Conservation (phyloP, 2,888 invertebrate genomes). For the Brenthis ino region DNA sequence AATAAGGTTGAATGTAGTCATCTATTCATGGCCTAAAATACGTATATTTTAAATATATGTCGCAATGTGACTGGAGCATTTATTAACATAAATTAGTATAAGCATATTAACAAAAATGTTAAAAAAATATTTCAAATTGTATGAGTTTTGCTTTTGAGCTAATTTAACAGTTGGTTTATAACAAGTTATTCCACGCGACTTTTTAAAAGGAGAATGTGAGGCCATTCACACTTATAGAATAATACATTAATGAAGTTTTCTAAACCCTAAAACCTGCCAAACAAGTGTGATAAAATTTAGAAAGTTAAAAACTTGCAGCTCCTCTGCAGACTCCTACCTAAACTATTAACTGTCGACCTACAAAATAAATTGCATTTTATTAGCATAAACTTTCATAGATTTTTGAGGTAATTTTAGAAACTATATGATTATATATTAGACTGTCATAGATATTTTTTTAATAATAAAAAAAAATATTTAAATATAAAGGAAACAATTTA, state of each 20-base stretch:
- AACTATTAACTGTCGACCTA: constrained; percentile 69
- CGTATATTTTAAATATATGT: constrained; percentile 5
- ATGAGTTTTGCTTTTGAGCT: background rate
- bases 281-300: constrained; percentile 74
- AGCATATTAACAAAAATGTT: background rate
- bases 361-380: constrained; percentile 78
- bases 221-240: constrained; percentile 38
- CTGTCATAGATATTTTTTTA: background rate
- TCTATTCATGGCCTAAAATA: constrained; percentile 39
- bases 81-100: constrained; percentile 15
- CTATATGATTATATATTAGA: constrained; percentile 24
- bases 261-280: constrained; percentile 75
- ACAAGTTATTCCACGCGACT: constrained; percentile 14
- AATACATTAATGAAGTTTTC: constrained; percentile 51
- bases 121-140: constrained; percentile 2
- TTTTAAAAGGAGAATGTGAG: constrained; percentile 24
- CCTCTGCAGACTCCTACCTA: constrained; percentile 65
- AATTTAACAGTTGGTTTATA: constrained; percentile 7
- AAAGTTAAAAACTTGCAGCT: constrained; percentile 74
- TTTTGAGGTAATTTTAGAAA: constrained; percentile 35
- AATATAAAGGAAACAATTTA: background rate
- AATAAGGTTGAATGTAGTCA: constrained; percentile 57
- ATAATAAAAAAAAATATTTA: background rate
- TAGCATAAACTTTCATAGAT: constrained; percentile 72
- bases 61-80: constrained; percentile 11